Evolutionary conservation across 2,888 invertebrate species (phyloP).

Genomic region (Microchrysa polita): DNA sequence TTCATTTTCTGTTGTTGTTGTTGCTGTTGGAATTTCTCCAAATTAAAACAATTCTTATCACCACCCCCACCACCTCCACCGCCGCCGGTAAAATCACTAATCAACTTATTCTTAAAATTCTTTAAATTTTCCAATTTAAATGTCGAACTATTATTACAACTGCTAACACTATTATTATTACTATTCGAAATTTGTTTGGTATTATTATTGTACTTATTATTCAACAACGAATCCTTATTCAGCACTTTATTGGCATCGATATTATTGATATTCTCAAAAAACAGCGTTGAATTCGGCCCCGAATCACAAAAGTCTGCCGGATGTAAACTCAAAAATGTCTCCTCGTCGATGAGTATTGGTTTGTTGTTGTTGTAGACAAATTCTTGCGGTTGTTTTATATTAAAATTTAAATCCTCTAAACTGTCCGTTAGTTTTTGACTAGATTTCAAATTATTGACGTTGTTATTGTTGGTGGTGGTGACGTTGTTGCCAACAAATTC

Average conservation of each 20-base stretch:
- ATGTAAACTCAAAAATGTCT: constrained; percentile 64
- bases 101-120: constrained; percentile 63
- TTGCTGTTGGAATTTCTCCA: constrained; percentile 34
- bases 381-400: constrained; percentile 47
- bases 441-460: constrained; percentile 50
- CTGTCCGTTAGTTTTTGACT: constrained; percentile 56
- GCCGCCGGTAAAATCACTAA: constrained; percentile 60
- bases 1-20: constrained; percentile 57
- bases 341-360: constrained; percentile 63
- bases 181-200: constrained; percentile 57
- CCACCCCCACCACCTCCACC: constrained; percentile 7
- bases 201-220: constrained; percentile 53
- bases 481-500: constrained; percentile 76
- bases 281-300: constrained; percentile 61
- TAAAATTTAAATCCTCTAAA: constrained; percentile 62
- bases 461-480: constrained; percentile 54
- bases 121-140: constrained; percentile 63
- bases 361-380: constrained; percentile 54
- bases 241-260: constrained; percentile 24
- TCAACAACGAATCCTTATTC: constrained; percentile 45
- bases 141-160: constrained; percentile 62
- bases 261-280: constrained; percentile 59
- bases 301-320: constrained; percentile 63
- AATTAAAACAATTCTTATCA: constrained; percentile 24
- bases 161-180: constrained; percentile 58